These are phyloP conservation scores for Mimachlamys varia DNA, from an alignment of 2,888 invertebrate species.

Conservation along the genomic window DNA sequence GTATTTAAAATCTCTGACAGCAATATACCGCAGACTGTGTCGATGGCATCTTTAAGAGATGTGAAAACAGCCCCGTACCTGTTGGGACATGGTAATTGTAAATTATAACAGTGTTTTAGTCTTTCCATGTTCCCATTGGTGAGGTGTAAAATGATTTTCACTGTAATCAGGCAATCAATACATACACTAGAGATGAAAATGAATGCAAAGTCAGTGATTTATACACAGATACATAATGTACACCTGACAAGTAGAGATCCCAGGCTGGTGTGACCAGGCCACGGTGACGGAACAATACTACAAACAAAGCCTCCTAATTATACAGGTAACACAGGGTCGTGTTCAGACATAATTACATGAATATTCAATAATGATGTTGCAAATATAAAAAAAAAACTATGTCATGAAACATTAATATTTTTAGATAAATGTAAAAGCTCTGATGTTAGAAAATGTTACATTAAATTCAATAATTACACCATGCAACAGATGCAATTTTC, in stretches of 20 bases:
- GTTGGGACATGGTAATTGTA: neutral
- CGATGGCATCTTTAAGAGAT: neutral
- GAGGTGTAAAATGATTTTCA: neutral
- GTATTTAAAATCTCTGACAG: neutral
- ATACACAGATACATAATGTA: slow-evolving; percentile 5
- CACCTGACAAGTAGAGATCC: neutral
- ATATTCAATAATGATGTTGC: slow-evolving; percentile 13
- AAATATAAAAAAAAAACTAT: neutral
- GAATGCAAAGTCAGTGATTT: slow-evolving; percentile 31
- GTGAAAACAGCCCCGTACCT: neutral
- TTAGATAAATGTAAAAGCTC: neutral
- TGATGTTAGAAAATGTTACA: slow-evolving; percentile 22
- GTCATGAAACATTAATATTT: neutral
- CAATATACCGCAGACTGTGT: neutral
- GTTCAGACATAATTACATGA: neutral
- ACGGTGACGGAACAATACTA: neutral
- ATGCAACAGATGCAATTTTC: slow-evolving; percentile 31
- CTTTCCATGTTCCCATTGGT: neutral
- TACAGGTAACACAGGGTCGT: neutral
- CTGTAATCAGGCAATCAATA: neutral
- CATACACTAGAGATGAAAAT: neutral
- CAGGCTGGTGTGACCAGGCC: neutral
- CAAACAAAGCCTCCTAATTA: neutral
- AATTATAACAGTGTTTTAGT: neutral
- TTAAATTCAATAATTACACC: slow-evolving; percentile 22